Base-by-base conservation (phyloP, 2,797 vertebrate genomes). In the Enteromius trimaculatus region DNA sequence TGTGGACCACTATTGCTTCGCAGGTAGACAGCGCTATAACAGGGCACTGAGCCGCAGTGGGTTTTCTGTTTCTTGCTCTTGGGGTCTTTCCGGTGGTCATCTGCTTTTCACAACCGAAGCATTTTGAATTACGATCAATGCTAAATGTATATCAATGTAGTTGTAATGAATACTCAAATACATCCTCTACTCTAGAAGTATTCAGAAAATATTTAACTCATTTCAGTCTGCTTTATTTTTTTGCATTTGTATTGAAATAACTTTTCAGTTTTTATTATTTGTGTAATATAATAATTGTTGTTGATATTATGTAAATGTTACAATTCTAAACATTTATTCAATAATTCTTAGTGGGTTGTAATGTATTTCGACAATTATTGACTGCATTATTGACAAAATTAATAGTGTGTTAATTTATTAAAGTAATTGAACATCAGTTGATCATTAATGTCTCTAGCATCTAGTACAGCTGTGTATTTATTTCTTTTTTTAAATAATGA, bases 21-120 rank as follows among this genome's bases (percentile, higher is more conserved):
- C 89, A 93, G 95, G 94, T 95, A 94, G 26, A 6, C n/a, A 16
- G 23, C 19, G 21, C 1, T 68, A 31, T 23, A 13, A 19, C 23
- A 3, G 31, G 4, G 19, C 11, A 9, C 34, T 23, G 34, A 26
- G 9, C 2, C 1, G 17, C 53, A 44, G 8, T 62, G 17, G 6
- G 3, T 16, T 77, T 77, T 55, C 4, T 53, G 0, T 7, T 49
- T 0, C 19, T 64, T 70, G 14, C 4, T 31, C n/a, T 77, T 58
- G 4, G 17, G 23, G 3, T 34, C 3, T 84, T 53, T 37, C 17
- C 10, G 49, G 4, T 21, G 26, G 3, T 26, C 1, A 66, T 39
- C 44, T 17, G 3, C 19, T 65, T 47, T 78, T 53, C 11, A 53
- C 5, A 26, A 29, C 6, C 44, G 2, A 26, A 44, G n/a, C 17